A percentile compares a stretch with the other conserved stretches of the same genome.
These are phyloP conservation scores for Microdon myrmicae DNA, from an alignment of 2,888 invertebrate genomes.

Conservation along the genomic window DNA sequence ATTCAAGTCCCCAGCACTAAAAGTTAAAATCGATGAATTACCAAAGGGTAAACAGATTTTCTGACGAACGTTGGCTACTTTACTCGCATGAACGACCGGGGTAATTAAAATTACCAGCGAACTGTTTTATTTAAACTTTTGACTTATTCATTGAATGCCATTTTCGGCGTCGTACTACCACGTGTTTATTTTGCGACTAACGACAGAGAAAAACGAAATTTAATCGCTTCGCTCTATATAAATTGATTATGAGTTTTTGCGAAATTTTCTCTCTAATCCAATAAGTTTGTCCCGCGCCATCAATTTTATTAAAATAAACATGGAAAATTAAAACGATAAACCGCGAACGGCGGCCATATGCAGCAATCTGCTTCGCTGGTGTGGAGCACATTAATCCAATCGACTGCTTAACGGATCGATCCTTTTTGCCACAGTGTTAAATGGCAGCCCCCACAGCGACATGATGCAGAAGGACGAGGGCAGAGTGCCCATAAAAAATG, in stretches of 20 bases:
- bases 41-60: slow-evolving; percentile 44
- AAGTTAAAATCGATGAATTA: slow-evolving; percentile 41
- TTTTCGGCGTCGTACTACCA: slow-evolving; percentile 5
- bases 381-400: slow-evolving; percentile 42
- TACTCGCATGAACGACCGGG: slow-evolving; percentile 7
- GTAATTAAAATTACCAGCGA: slow-evolving; percentile 38
- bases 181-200: neutral
- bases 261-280: slow-evolving; percentile 48
- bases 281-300: slow-evolving; percentile 33
- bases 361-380: slow-evolving; percentile 7
- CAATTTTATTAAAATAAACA: slow-evolving; percentile 49
- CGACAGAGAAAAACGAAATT: slow-evolving; percentile 7
- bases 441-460: neutral
- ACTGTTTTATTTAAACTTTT: slow-evolving; percentile 28
- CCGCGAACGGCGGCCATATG: slow-evolving; percentile 10
- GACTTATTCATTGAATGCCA: slow-evolving; percentile 12
- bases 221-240: slow-evolving; percentile 33
- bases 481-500: no score
- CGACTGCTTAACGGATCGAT: slow-evolving; percentile 47
- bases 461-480: slow-evolving; percentile 15
- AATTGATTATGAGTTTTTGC: slow-evolving; percentile 45
- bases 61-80: slow-evolving; percentile 15
- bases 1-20: no score
- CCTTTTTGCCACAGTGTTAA: slow-evolving; percentile 10
- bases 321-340: slow-evolving; percentile 44